These are phyloP conservation scores for Schizopygopsis pylzovi DNA, from an alignment of 2,797 vertebrate species.

Conservation along the genomic window DNA sequence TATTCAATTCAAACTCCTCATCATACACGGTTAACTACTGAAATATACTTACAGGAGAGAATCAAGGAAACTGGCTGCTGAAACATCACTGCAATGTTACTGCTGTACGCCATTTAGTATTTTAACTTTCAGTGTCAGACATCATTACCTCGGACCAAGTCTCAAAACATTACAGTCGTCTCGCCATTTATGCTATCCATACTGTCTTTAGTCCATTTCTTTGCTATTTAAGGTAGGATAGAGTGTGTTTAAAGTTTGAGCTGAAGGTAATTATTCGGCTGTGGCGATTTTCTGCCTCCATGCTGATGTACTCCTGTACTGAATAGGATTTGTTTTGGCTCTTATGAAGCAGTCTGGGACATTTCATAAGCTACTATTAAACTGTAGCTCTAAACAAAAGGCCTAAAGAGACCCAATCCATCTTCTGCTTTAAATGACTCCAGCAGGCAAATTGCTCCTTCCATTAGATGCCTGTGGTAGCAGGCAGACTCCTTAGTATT, in stretches of 20 bases:
- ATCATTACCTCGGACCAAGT: background rate
- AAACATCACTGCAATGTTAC: background rate
- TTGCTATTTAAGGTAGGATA: background rate
- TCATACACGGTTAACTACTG: background rate
- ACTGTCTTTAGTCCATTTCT: background rate
- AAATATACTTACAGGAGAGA: background rate
- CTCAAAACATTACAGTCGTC: background rate
- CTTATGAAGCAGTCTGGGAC: constrained; percentile 12
- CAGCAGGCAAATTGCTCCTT: constrained; percentile 38
- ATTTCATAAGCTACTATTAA: constrained; percentile 29
- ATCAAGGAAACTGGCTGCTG: background rate
- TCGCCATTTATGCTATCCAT: background rate
- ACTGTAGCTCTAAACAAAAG: constrained; percentile 44
- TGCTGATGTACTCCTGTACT: constrained; percentile 40
- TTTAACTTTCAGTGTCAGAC: background rate
- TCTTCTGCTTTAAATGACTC: constrained; percentile 47
- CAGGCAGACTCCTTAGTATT: constrained; percentile 13
- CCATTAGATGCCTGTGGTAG: constrained; percentile 6
- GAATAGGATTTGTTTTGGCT: constrained; percentile 16
- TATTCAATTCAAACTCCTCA: background rate
- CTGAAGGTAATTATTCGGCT: constrained; percentile 7
- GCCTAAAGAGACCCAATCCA: constrained; percentile 38
- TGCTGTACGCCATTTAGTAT: background rate
- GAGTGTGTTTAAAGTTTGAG: constrained; percentile 4
- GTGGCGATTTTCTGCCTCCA: constrained; percentile 14